Evolutionary conservation across 37 sponge, comb jelly and placozoan species (phyloP).

Genomic region (Ianthella basta): DNA sequence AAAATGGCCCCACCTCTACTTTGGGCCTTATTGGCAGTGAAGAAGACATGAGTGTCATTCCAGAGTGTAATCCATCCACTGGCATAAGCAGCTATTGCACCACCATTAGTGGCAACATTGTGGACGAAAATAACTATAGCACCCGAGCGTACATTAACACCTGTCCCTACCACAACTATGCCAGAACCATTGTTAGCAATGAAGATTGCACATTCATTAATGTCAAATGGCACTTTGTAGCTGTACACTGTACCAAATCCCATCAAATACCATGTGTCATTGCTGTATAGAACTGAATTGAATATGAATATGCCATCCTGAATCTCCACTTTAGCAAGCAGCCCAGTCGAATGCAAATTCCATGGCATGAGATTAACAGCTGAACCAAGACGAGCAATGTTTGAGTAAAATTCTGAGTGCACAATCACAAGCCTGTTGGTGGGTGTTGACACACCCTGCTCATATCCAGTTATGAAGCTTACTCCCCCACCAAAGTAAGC

Average conservation of each 20-base stretch:
- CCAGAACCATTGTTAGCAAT: not conserved
- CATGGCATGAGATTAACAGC: not conserved
- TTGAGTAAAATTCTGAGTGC: not conserved
- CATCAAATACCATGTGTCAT: not conserved
- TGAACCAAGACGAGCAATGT: conserved; percentile 22
- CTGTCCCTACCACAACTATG: not conserved
- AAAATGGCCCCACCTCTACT: conserved; percentile 2
- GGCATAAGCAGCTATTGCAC: not conserved
- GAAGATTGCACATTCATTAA: not conserved
- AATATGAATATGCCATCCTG: not conserved
- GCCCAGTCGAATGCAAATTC: not conserved
- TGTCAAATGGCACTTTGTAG: not conserved
- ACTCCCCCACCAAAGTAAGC: conserved; percentile 16
- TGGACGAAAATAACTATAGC: not conserved
- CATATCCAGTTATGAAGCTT: not conserved
- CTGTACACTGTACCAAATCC: conserved; percentile 5
- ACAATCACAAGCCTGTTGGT: not conserved
- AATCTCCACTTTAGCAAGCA: not conserved
- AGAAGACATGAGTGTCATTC: not conserved
- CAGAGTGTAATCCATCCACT: not conserved
- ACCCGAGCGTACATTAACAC: not conserved
- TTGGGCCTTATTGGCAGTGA: not conserved
- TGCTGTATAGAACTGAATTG: not conserved
- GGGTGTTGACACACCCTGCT: not conserved
- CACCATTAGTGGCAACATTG: conserved; percentile 13